Percentiles rank a stretch among this genome's conserved stretches.
Conservation (phyloP, 2,113 vertebrate species). For the Rhabdornis inornatus region DNA sequence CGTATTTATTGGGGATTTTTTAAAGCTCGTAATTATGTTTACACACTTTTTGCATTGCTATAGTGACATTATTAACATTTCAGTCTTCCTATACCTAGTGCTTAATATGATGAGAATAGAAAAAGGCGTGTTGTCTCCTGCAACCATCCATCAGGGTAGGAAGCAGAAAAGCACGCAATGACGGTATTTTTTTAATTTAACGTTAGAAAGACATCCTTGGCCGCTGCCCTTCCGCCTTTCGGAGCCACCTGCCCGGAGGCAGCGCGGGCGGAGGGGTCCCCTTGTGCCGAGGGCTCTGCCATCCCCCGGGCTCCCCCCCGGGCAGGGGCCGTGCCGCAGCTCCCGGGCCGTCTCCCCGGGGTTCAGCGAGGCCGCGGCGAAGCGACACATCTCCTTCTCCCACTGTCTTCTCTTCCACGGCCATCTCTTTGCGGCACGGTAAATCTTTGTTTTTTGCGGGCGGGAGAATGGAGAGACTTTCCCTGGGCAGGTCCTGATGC, state of each 20-base stretch:
- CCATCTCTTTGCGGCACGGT: fast-evolving
- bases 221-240: background rate
- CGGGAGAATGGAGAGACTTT: background rate
- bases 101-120: background rate
- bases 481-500: background rate
- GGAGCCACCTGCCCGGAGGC: fast-evolving
- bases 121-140: background rate
- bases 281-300: background rate
- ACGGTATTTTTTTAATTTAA: background rate
- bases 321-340: background rate
- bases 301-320: too few relatives aligned
- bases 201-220: background rate
- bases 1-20: background rate
- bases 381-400: background rate
- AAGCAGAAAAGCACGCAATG: background rate
- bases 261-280: fast-evolving
- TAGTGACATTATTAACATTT: background rate
- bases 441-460: background rate
- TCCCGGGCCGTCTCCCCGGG: too few relatives aligned
- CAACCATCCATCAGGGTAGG: background rate
- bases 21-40: fast-evolving
- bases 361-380: background rate
- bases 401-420: background rate
- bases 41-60: background rate
- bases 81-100: background rate